phyloP scores from a whole-genome alignment of 2,888 invertebrate species.

The Biston stratarius region DNA sequence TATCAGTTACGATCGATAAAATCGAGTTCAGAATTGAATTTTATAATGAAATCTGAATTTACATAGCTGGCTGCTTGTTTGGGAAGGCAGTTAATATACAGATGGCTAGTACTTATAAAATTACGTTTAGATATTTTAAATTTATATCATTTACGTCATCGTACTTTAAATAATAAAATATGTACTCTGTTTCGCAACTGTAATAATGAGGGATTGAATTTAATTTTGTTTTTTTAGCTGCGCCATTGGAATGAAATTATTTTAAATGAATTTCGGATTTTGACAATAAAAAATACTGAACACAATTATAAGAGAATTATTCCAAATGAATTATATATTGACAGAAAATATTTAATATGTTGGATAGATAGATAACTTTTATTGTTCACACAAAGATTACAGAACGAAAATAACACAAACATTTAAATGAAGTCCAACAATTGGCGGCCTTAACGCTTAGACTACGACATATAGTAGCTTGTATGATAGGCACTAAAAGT shows the following conservation, averaged over 20 bases:
- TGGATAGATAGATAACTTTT: too few relatives aligned
- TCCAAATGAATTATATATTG: too few relatives aligned
- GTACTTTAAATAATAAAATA: conserved; percentile 20
- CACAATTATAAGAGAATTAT: too few relatives aligned
- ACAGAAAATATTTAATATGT: too few relatives aligned
- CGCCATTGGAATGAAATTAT: background rate
- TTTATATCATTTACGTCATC: conserved; percentile 21
- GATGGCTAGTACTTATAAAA: conserved; percentile 21
- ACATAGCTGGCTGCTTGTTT: conserved; percentile 34
- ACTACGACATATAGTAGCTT: too few relatives aligned
- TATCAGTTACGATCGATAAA: conserved; percentile 55
- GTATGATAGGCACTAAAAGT: too few relatives aligned
- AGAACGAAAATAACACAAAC: too few relatives aligned
- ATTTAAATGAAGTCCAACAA: too few relatives aligned
- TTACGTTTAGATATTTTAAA: conserved; percentile 19
- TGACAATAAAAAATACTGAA: too few relatives aligned
- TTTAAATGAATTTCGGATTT: background rate
- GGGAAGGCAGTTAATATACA: conserved; percentile 25
- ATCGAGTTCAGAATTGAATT: conserved; percentile 43
- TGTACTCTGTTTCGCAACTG: conserved; percentile 8
- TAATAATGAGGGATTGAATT: conserved; percentile 6
- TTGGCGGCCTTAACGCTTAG: too few relatives aligned
- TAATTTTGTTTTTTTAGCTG: background rate
- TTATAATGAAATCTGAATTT: conserved; percentile 38
- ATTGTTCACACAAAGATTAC: too few relatives aligned